These are phyloP conservation scores for Xanthorhoe designata DNA, from an alignment of 2,888 invertebrate genomes.

Conservation along the genomic window DNA sequence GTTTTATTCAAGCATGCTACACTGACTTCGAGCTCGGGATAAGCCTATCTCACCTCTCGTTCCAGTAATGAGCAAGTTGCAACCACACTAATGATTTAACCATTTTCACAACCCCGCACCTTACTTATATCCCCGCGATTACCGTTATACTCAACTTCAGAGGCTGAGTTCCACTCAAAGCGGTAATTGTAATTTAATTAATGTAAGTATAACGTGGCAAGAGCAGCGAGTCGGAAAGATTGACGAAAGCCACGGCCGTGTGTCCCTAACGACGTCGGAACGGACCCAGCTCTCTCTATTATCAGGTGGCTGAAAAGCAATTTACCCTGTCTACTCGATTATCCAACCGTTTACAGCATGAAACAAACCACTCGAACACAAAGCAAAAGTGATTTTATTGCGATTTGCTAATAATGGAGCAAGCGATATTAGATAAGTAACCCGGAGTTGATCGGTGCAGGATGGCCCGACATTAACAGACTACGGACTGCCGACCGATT, in stretches of 20 bases:
- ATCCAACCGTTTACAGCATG: constrained; percentile 43
- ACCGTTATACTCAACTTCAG: constrained; percentile 23
- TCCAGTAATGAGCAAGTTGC: constrained; percentile 27
- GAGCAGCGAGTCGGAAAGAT: constrained; percentile 32
- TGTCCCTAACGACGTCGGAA: constrained; percentile 43
- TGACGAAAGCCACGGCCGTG: constrained; percentile 30
- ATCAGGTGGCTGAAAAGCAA: constrained; percentile 55
- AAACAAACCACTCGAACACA: constrained; percentile 53
- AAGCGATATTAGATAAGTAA: constrained; percentile 45
- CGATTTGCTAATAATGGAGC: constrained; percentile 45
- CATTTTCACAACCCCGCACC: constrained; percentile 31
- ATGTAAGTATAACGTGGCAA: constrained; percentile 25
- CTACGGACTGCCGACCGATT: constrained; percentile 48
- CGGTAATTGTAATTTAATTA: constrained; percentile 29
- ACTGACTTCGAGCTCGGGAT: constrained; percentile 31
- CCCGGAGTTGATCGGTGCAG: constrained; percentile 36
- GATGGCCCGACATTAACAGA: constrained; percentile 59
- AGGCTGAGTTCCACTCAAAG: constrained; percentile 8
- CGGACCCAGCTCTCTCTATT: constrained; percentile 45
- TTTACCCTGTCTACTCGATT: constrained; percentile 54
- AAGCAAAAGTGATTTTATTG: constrained; percentile 51
- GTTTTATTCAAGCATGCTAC: constrained; percentile 33
- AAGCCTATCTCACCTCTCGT: constrained; percentile 29
- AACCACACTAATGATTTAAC: constrained; percentile 19
- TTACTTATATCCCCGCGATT: constrained; percentile 27